Base-by-base conservation (phyloP, 2,113 vertebrate genomes). In the Centropristis striata region DNA sequence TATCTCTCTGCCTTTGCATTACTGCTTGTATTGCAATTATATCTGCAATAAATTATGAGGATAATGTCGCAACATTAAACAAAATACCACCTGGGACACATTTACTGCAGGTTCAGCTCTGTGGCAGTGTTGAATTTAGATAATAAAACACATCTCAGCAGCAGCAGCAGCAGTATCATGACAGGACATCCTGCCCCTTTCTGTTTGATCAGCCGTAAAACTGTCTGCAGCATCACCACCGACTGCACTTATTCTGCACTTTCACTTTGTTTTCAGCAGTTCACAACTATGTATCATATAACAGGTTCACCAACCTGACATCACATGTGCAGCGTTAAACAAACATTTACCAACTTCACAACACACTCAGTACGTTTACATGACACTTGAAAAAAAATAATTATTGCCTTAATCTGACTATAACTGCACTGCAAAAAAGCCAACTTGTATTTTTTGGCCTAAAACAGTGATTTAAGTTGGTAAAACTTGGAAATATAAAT, bases 151-250 rank as follows among this genome's bases (percentile, higher is more conserved):
- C 37, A 18, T 12, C 9, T 1, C 42, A 15, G 75, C 63, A 37
- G 32, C 9, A 0, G 2, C 42, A 20, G 75, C 63, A 37, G 32
- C 9, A 0, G 12, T 77, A 66, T 66, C 37, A 14, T 5, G 20
- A 58, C 25, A 46, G 73, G 67, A 77, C 51, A 70, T 78, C 78
- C 74, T 73, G 61, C 54, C 16, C 4, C 27, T 16, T 32, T 44
- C 12, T 81, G 46, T 84, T 75, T 78, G 77, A 75, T 81, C 50
- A 83, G 6, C 64, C 54, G 71, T 83, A 68, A 78, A 83, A 44
- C 25, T 13, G 21, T 55, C 39, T 75, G 37, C 23, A 14, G 23
- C 47, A 1, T 14, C 25, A 1, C 16, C 60, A 66, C 39, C 49
- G 37, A 28, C 44, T 71, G 66, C 44, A 16, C 42, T 20, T 44